Conservation (phyloP, 2,888 invertebrate genomes). For the Yponomeuta evonymella region DNA sequence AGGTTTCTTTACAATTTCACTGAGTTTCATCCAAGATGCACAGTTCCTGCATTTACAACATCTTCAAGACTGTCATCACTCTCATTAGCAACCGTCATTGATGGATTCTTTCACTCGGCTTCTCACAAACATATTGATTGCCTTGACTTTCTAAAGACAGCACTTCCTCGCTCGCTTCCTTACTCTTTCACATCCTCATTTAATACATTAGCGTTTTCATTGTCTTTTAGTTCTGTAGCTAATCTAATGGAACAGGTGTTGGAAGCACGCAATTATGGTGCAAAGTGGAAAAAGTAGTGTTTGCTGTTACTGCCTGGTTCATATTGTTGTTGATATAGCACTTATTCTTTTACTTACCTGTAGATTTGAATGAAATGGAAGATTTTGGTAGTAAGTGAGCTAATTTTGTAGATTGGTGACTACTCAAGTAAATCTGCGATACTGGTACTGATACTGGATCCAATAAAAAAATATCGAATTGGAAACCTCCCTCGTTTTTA, state of each 20-base stretch:
- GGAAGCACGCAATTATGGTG: not conserved
- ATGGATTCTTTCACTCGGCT: not conserved
- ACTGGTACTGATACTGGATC: too few species aligned
- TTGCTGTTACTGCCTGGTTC: not conserved
- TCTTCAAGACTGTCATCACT: constrained; percentile 1
- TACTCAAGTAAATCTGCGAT: too few species aligned
- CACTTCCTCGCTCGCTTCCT: constrained; percentile 10
- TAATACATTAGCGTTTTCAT: constrained; percentile 2
- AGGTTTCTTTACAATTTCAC: not conserved
- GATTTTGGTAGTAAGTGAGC: too few species aligned
- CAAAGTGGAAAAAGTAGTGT: not conserved
- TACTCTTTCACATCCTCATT: constrained; percentile 12
- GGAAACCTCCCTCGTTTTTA: too few species aligned
- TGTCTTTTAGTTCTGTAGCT: constrained; percentile 9
- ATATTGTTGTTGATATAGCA: not conserved
- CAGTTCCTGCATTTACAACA: not conserved
- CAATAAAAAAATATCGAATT: too few species aligned
- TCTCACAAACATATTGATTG: not conserved
- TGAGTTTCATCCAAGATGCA: not conserved
- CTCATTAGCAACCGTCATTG: not conserved
- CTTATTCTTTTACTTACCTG: not conserved
- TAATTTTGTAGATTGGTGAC: too few species aligned
- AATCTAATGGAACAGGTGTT: not conserved
- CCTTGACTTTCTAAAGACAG: constrained; percentile 11
- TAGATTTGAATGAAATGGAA: too few species aligned